Conservation (phyloP, 2,797 vertebrate genomes). For the Epinephelus malabaricus region DNA sequence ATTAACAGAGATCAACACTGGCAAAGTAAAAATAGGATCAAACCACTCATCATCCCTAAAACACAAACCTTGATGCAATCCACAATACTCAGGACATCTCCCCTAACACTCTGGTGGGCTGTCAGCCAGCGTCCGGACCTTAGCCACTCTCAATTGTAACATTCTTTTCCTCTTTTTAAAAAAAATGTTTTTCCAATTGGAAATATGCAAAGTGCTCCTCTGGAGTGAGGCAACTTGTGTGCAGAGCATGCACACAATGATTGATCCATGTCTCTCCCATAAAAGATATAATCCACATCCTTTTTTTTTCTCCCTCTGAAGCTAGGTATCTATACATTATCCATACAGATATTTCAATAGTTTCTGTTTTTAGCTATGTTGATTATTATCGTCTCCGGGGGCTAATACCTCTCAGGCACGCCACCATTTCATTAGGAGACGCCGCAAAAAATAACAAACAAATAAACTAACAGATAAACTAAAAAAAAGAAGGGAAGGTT, state of each 20-base stretch:
- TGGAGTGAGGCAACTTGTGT: conserved; percentile 82
- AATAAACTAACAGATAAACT: conserved; percentile 35
- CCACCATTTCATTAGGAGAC: conserved; percentile 81
- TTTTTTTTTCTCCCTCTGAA: conserved; percentile 75
- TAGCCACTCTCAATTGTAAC: conserved; percentile 64
- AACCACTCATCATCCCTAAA: conserved; percentile 15
- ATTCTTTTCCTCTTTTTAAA: conserved; percentile 63
- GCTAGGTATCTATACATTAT: conserved; percentile 84
- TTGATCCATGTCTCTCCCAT: conserved; percentile 86
- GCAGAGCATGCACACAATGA: conserved; percentile 83
- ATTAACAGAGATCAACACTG: conserved; percentile 34
- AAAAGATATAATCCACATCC: conserved; percentile 83
- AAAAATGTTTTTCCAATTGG: conserved; percentile 72
- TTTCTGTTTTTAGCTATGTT: conserved; percentile 75
- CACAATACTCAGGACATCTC: conserved; percentile 6
- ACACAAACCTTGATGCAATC: conserved; percentile 28
- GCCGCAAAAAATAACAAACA: conserved; percentile 71
- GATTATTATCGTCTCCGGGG: conserved; percentile 88
- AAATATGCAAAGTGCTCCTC: conserved; percentile 87
- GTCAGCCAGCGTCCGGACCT: conserved; percentile 67
- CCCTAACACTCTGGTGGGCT: conserved; percentile 22
- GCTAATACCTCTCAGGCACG: conserved; percentile 83
- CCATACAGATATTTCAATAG: conserved; percentile 83
- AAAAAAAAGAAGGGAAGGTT: conserved; percentile 4
- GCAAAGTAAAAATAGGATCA: conserved; percentile 1